Evolutionary conservation across 2,888 invertebrate genomes (phyloP).

Genomic region (Gari tellinella): DNA sequence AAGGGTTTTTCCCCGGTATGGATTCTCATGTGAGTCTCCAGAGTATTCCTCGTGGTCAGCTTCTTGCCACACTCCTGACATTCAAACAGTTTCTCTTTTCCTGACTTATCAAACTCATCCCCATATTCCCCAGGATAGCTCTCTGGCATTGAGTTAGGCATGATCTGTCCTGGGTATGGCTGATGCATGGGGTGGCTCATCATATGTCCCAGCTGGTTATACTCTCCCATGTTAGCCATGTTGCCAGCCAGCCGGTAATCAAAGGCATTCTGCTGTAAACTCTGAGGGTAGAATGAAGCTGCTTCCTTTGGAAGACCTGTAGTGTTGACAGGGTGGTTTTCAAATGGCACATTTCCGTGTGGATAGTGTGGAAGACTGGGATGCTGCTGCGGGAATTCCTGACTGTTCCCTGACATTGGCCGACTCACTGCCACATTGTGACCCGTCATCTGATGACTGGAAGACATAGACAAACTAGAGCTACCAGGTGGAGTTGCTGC

Average conservation of each 20-base stretch:
- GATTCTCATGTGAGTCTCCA: conserved; percentile 21
- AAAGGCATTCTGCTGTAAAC: no score
- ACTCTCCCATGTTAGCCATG: no score
- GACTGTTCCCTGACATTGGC: no score
- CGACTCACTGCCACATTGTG: no score
- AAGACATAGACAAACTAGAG: no score
- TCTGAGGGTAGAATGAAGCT: no score
- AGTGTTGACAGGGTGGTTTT: no score
- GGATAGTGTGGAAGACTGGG: conserved; percentile 5
- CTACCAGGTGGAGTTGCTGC: no score
- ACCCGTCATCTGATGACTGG: no score
- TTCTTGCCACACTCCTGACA: conserved; percentile 48
- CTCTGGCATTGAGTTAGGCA: background rate
- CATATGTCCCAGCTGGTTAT: no score
- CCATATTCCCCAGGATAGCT: background rate
- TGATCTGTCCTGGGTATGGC: background rate
- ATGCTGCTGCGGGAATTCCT: background rate
- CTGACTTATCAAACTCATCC: background rate
- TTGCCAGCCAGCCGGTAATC: no score
- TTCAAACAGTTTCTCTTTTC: conserved; percentile 7
- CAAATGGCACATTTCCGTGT: background rate
- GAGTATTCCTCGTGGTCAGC: conserved; percentile 23
- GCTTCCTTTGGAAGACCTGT: no score
- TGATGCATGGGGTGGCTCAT: background rate
- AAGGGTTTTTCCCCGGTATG: conserved; percentile 32